Evolutionary conservation across 2,888 invertebrate genomes (phyloP), one percentile per base, ranked within the genome.

Genomic region (Drosophila phalerata): DNA sequence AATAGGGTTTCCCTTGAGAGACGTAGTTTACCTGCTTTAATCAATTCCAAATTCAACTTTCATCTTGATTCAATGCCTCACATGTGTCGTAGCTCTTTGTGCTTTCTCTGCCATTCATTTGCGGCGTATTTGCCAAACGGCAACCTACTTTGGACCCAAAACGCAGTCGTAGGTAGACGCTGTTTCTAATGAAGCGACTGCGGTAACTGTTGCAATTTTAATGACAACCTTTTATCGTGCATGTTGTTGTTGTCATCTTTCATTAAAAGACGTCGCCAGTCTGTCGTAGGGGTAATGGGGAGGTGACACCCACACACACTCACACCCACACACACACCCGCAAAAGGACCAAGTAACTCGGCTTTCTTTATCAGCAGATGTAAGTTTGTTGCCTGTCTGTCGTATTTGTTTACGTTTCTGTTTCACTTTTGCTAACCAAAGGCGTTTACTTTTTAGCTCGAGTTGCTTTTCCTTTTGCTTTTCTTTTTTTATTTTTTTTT

Each of bases 341-440:
- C 9, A 22, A 34, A 56, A 10, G 30, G n/a, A 49, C 22, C 34
- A 38, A 47, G 25, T 19, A 34, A 48, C 56, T 60, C 43, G 47
- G 52, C 43, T 79, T 89, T 89, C 89, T 89, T 89, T 89, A 89
- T 89, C 89, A 87, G 84, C 66, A 90, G 89, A 89, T 89, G 85
- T 89, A 90, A 89, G 89, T 85, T 73, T 55, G 60, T 79, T 61
- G 53, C 32, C 42, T 71, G 51, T 52, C 67, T 56, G 65, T 77
- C 71, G 73, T 87, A 85, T 85, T 85, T 85, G 89, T 87, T 89
- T 89, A 85, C 67, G 73, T 82, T 77, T 81, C 55, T 74, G 72
- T 89, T 85, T 89, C 82, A 87, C 88, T 89, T 85, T 85, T 81
- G 66, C 72, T 73, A 62, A 73, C 77, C 84, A 84, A 79, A 79